Percentiles rank a stretch among this genome's conserved stretches.
Conservation (phyloP, 2,797 vertebrate genomes). For the Macropodus opercularis region DNA sequence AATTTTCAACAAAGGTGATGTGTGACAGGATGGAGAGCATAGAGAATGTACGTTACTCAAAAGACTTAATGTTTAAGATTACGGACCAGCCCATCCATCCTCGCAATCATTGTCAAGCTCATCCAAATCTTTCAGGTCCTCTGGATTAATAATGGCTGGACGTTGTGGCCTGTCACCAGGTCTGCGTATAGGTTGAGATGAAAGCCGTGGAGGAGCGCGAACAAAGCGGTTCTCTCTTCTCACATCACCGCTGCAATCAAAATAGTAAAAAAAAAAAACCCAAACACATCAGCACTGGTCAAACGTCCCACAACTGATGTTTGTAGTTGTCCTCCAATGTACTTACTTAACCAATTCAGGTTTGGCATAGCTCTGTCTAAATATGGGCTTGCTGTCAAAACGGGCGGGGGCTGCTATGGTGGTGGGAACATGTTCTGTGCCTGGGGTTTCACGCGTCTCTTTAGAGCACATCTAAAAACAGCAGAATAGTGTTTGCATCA, state of each 20-base stretch:
- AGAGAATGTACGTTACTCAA: background rate
- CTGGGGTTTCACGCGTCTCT: constrained; percentile 86
- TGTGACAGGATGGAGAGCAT: background rate
- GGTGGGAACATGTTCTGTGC: constrained; percentile 82
- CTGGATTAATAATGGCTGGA: constrained; percentile 95
- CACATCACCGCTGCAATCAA: constrained; percentile 75
- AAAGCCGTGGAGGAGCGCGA: constrained; percentile 76
- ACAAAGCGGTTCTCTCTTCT: constrained; percentile 89
- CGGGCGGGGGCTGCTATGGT: constrained; percentile 85
- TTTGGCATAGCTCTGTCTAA: constrained; percentile 86
- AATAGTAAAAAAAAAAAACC: constrained; percentile 5
- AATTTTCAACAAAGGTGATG: background rate
- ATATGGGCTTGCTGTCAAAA: constrained; percentile 90
- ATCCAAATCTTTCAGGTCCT: constrained; percentile 95
- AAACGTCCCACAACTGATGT: background rate
- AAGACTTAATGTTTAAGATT: background rate
- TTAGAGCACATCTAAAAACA: constrained; percentile 93
- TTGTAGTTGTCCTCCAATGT: background rate
- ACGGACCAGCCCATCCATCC: constrained; percentile 92
- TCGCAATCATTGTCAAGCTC: constrained; percentile 95
- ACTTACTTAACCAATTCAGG: constrained; percentile 85
- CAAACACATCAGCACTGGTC: too few species aligned
- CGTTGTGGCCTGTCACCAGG: constrained; percentile 86
- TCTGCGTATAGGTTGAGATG: constrained; percentile 86
- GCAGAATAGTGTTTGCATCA: background rate